phyloP scores from a whole-genome alignment of 1,140 invertebrate genomes.

The Hetaerina americana region DNA sequence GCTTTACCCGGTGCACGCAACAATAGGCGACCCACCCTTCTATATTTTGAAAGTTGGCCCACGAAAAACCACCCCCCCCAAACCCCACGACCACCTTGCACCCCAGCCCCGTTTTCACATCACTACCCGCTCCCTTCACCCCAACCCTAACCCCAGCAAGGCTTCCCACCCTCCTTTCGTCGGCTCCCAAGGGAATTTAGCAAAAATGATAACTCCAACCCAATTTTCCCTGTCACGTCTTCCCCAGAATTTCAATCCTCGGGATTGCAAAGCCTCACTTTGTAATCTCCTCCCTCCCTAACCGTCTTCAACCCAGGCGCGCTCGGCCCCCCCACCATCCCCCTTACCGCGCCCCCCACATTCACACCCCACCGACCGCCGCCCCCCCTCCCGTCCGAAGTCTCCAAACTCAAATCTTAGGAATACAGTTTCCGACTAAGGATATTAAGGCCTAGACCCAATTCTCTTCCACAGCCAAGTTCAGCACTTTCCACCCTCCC shows the following conservation, averaged over 20 bases:
- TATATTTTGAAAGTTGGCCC: no score
- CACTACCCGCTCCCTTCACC: no score
- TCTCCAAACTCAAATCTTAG: not conserved
- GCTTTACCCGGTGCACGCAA: no score
- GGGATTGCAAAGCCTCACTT: not conserved
- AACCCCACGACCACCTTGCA: no score
- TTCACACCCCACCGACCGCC: no score
- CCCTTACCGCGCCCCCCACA: no score
- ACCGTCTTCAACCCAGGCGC: no score
- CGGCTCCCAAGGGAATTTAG: not conserved
- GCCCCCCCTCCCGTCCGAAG: not conserved
- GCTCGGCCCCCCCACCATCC: no score
- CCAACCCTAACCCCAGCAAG: no score
- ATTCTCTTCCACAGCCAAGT: not conserved
- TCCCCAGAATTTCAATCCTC: not conserved
- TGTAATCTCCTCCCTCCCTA: not conserved
- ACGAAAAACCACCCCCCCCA: no score
- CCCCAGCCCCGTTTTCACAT: no score
- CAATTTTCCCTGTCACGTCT: not conserved
- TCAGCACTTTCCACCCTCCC: not conserved
- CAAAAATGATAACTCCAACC: not conserved
- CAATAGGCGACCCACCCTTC: no score
- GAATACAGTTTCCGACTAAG: not conserved
- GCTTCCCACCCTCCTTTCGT: not conserved
- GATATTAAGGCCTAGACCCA: not conserved